A percentile compares a stretch with the other conserved stretches of the same genome.
These are phyloP conservation scores for Halcyon leucocephala DNA, from an alignment of 2,797 vertebrate genomes.

Conservation along the genomic window DNA sequence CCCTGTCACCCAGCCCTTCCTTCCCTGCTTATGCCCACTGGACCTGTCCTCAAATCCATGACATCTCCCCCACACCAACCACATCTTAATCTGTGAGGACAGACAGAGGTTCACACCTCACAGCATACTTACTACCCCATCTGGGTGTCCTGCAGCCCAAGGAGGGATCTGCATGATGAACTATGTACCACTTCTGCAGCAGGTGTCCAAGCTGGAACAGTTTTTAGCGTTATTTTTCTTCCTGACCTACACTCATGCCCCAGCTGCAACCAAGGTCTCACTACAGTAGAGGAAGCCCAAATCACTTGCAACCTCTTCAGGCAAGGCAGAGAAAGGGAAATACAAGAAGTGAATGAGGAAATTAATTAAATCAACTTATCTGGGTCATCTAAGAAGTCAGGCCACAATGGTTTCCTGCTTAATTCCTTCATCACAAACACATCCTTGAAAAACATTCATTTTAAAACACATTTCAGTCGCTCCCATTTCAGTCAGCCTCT, in stretches of 20 bases:
- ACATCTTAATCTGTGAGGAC: neutral
- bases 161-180: neutral
- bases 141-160: neutral
- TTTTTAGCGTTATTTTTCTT: neutral
- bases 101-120: neutral
- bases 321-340: neutral
- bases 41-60: neutral
- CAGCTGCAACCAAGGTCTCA: neutral
- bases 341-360: neutral
- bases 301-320: neutral
- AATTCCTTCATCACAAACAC: neutral
- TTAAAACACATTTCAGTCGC: neutral
- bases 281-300: neutral
- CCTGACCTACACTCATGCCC: neutral
- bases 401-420: neutral
- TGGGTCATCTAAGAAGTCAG: neutral
- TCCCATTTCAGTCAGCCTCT: neutral
- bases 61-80: neutral
- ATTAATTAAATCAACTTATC: neutral
- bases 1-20: neutral
- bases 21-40: neutral
- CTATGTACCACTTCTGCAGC: neutral
- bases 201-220: fast-evolving
- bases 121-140: neutral
- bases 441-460: neutral